Evolutionary conservation across 2,888 invertebrate genomes (phyloP).

Genomic region (Rhabditoides inermis): DNA sequence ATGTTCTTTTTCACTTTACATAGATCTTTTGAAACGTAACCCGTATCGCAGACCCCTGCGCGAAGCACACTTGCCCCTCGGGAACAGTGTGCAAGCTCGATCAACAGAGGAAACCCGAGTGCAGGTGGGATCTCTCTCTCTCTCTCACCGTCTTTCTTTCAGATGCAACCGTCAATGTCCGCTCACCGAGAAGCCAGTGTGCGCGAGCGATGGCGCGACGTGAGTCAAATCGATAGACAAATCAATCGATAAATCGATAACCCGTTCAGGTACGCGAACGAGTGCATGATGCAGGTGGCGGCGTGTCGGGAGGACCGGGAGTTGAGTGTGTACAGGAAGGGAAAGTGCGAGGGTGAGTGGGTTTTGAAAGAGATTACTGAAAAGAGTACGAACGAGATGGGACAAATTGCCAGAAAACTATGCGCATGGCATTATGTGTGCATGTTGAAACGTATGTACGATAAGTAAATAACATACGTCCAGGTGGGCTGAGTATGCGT

Average conservation of each 20-base stretch:
- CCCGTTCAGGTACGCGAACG: slow-evolving; percentile 61
- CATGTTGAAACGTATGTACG: too few relatives aligned
- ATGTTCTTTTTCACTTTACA: not conserved
- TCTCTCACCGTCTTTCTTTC: slow-evolving; percentile 10
- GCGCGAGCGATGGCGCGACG: slow-evolving; percentile 57
- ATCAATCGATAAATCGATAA: not conserved
- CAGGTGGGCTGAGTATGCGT: too few relatives aligned
- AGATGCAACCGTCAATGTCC: slow-evolving; percentile 74
- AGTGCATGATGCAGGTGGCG: slow-evolving; percentile 71
- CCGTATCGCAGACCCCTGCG: slow-evolving; percentile 66
- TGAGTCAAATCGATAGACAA: slow-evolving; percentile 25
- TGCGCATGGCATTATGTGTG: too few relatives aligned
- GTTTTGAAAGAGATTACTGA: too few relatives aligned
- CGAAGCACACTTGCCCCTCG: slow-evolving; percentile 67
- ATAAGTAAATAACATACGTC: too few relatives aligned
- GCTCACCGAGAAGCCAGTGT: slow-evolving; percentile 67
- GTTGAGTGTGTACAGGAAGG: slow-evolving; percentile 70
- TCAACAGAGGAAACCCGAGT: slow-evolving; percentile 72
- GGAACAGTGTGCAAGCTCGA: slow-evolving; percentile 76
- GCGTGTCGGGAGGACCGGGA: slow-evolving; percentile 66
- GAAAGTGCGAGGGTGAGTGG: slow-evolving; percentile 67
- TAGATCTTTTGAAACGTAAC: not conserved
- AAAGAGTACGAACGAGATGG: too few relatives aligned
- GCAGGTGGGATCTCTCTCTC: slow-evolving; percentile 52
- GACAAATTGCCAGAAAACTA: too few relatives aligned